Base-by-base conservation (phyloP, 2,888 invertebrate genomes). In the Allygus modestus region DNA sequence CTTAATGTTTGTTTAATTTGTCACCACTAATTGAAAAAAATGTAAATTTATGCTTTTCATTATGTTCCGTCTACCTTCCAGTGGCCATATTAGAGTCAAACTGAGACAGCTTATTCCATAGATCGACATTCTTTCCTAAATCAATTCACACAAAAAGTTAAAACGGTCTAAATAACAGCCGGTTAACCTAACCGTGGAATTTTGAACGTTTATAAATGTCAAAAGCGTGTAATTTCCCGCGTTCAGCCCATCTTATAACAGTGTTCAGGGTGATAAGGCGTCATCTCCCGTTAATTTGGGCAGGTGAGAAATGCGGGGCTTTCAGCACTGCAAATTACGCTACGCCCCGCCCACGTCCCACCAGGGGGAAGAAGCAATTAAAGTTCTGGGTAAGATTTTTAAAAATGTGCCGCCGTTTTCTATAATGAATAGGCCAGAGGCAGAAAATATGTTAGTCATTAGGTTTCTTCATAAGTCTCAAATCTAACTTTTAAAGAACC, bases 211-310 rank as follows among this genome's bases (percentile, higher is more conserved):
- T 65, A 65, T 9, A 65, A 65, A 31, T 65, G 65, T 65, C 65
- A 65, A 65, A 65, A 65, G 65, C 65, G 65, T 65, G 65, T 65
- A 65, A 65, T 65, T 65, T 65, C 28, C 65, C 65, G 26, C 65
- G 20, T 15, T 65, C 31, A 31, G 65, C 65, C 17, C 65, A 12
- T 0, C 26, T 65, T 17, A 65, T 65, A 65, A 65, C 65, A 65
- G 65, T 28, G 65, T 65, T 58, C 65, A 31, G 31, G 58, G 58
- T 20, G 65, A 65, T 28, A 26, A 28, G 28, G 26, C 65, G 65
- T 65, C 65, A 65, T 65, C 65, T 28, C 1, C 17, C 5, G 65
- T 65, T 65, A 65, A 28, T 65, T 58, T 65, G 65, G 65, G 28
- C 26, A 65, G 65, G 65, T 28, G 65, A 65, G 65, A 65, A 65